Conservation (phyloP, 2,113 vertebrate species). For the Chloebia gouldiae region DNA sequence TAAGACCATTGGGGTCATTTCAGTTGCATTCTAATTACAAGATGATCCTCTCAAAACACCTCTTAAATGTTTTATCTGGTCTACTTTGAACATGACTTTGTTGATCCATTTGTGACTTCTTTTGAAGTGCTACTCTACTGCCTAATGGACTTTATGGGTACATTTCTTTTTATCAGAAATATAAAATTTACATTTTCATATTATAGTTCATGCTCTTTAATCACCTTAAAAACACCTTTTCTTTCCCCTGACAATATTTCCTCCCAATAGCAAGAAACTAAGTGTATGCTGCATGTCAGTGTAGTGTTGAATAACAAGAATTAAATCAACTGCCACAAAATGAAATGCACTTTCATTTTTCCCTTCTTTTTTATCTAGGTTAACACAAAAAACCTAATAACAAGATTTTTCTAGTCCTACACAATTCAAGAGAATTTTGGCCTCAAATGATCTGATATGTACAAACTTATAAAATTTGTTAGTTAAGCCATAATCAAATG, state of each 20-base stretch:
- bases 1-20: background rate
- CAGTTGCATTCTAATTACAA: background rate
- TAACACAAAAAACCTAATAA: background rate
- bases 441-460: background rate
- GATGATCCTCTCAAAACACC: background rate
- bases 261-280: background rate
- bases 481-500: background rate
- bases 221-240: background rate
- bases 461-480: background rate
- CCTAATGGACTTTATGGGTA: background rate
- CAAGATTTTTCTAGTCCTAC: background rate
- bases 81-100: background rate
- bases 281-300: background rate
- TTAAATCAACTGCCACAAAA: background rate
- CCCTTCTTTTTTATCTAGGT: background rate
- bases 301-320: background rate
- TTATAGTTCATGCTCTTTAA: background rate
- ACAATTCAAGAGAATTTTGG: background rate
- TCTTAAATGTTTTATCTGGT: constrained; percentile 11
- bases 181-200: background rate
- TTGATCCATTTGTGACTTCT: background rate
- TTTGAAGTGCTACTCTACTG: constrained; percentile 1
- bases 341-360: background rate
- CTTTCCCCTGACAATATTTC: background rate
- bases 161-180: background rate